Percentiles rank a stretch among this genome's conserved stretches.
These are phyloP conservation scores for Stegostoma tigrinum DNA, from an alignment of 2,113 vertebrate genomes.

Conservation along the genomic window DNA sequence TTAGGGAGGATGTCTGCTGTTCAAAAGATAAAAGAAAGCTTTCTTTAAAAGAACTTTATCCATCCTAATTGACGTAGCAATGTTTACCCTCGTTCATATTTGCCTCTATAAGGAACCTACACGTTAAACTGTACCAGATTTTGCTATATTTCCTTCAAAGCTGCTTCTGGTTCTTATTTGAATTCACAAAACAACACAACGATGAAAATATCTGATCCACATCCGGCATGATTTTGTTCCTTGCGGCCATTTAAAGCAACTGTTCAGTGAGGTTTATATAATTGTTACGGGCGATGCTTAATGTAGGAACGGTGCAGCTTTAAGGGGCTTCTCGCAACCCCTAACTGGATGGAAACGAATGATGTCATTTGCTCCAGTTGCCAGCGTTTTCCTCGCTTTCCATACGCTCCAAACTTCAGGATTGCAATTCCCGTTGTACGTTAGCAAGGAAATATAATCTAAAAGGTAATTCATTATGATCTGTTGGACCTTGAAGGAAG, in stretches of 20 bases:
- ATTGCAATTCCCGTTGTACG: background rate
- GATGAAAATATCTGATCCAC: background rate
- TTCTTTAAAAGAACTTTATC: background rate
- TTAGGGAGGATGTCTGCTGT: background rate
- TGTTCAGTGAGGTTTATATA: background rate
- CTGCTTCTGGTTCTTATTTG: constrained; percentile 14
- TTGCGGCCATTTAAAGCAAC: background rate
- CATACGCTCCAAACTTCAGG: background rate
- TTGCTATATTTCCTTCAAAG: background rate
- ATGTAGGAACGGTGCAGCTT: background rate
- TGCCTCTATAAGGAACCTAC: no score
- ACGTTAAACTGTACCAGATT: background rate
- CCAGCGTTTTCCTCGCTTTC: background rate
- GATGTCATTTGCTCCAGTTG: background rate
- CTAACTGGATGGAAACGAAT: background rate
- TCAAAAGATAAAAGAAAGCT: background rate
- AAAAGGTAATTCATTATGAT: constrained; percentile 2
- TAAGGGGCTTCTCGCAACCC: background rate
- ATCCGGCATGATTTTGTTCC: background rate
- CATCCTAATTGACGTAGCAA: background rate
- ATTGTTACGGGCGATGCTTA: background rate
- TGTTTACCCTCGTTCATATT: background rate
- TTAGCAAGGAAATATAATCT: background rate
- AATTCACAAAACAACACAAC: background rate
- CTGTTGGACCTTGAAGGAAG: background rate